Conservation (phyloP, 2,797 vertebrate species). For the Remorina albescens region DNA sequence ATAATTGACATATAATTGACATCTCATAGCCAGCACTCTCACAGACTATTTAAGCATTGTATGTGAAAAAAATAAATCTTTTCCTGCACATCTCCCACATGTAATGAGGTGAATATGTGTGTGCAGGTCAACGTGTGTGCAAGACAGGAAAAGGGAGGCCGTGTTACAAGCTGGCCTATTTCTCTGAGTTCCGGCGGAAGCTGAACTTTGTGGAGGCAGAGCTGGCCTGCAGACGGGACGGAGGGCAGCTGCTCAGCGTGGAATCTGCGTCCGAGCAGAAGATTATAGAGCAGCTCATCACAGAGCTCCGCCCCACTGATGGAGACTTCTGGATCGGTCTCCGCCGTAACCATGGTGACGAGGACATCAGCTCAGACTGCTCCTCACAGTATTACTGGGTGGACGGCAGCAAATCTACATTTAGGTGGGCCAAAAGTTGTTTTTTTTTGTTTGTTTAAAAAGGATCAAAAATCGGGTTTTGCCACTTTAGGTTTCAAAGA, state of each 20-base stretch:
- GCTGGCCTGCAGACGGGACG: slow-evolving; percentile 86
- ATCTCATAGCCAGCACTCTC: neutral
- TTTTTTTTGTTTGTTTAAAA: too few relatives aligned
- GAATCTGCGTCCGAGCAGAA: slow-evolving; percentile 89
- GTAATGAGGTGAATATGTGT: slow-evolving; percentile 9
- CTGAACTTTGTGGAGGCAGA: slow-evolving; percentile 89
- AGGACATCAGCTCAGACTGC: slow-evolving; percentile 85
- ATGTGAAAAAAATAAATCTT: neutral
- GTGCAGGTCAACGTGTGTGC: slow-evolving; percentile 90
- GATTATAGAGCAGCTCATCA: slow-evolving; percentile 89
- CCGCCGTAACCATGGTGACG: slow-evolving; percentile 83
- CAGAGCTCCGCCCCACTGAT: slow-evolving; percentile 88
- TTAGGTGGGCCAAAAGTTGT: slow-evolving; percentile 75
- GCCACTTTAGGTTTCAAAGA: neutral
- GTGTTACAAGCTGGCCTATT: slow-evolving; percentile 95
- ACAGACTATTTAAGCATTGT: neutral
- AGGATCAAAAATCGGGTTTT: neutral
- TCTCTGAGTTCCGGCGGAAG: slow-evolving; percentile 87
- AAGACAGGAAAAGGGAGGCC: slow-evolving; percentile 88
- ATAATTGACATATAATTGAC: neutral
- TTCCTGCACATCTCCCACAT: neutral
- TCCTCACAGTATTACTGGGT: slow-evolving; percentile 90
- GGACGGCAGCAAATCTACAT: slow-evolving; percentile 87
- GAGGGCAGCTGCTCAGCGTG: slow-evolving; percentile 91
- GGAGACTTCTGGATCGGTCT: slow-evolving; percentile 99